Evolutionary conservation across 2,888 invertebrate species (phyloP).

Genomic region (Lithophane leautieri): DNA sequence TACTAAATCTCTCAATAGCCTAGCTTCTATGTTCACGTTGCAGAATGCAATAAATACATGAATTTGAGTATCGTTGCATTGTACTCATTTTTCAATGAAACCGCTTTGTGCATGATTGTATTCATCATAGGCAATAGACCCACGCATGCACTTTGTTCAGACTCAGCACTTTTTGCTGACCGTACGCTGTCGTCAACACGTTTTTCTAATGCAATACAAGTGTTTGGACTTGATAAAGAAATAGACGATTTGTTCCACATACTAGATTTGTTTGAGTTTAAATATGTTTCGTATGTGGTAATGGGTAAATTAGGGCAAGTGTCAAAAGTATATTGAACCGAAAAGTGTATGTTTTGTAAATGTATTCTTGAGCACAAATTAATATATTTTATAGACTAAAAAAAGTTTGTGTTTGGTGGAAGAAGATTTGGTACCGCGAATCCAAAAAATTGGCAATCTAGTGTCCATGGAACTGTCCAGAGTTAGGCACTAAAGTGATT

Average conservation of each 20-base stretch:
- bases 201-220: constrained; percentile 5
- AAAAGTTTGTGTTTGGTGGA: background rate
- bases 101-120: constrained; percentile 20
- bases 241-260: constrained; percentile 15
- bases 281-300: background rate
- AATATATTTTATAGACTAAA: background rate
- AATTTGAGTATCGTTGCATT: background rate
- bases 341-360: background rate
- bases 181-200: constrained; percentile 11
- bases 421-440: too few relatives aligned
- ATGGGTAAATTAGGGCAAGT: background rate
- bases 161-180: constrained; percentile 31
- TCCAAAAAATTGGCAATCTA: too few relatives aligned
- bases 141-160: constrained; percentile 22
- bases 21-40: background rate
- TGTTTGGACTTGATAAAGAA: constrained; percentile 28
- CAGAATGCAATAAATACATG: background rate
- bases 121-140: background rate
- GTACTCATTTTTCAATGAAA: background rate
- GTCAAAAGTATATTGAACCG: background rate
- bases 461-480: too few relatives aligned
- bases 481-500: background rate
- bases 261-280: background rate
- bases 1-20: background rate
- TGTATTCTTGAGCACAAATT: background rate